A percentile compares a stretch with the other conserved stretches of the same genome.
These are phyloP conservation scores for Drosophila picticornis DNA, from an alignment of 2,888 invertebrate genomes.

Conservation along the genomic window DNA sequence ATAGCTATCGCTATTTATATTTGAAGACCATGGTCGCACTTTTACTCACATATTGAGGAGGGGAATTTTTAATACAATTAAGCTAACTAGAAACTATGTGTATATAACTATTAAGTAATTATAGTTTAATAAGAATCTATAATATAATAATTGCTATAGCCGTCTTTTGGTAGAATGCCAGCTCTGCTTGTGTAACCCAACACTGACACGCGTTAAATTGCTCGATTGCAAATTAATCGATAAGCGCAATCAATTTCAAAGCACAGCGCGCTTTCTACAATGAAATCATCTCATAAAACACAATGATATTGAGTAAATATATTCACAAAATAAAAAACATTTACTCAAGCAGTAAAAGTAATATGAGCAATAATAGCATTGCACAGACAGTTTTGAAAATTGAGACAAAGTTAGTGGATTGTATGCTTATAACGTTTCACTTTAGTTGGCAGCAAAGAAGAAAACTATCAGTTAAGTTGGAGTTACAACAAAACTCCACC, in stretches of 20 bases:
- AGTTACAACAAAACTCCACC: slow-evolving; percentile 29
- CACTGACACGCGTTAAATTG: slow-evolving; percentile 11
- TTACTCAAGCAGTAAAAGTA: background rate
- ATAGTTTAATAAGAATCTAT: background rate
- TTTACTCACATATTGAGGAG: background rate
- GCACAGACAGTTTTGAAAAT: background rate
- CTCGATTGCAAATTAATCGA: slow-evolving; percentile 14
- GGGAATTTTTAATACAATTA: background rate
- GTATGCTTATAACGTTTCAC: slow-evolving; percentile 20
- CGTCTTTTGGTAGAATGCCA: accelerated
- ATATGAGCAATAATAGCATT: slow-evolving; percentile 6
- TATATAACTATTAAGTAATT: background rate
- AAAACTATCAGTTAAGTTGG: slow-evolving; percentile 45
- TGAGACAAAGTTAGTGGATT: slow-evolving; percentile 13
- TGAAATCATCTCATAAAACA: background rate
- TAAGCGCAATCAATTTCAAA: slow-evolving; percentile 1
- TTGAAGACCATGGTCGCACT: background rate
- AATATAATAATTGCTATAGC: background rate
- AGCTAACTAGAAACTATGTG: background rate
- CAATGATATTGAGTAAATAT: background rate
- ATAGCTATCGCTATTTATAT: slow-evolving; percentile 3
- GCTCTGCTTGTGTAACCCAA: background rate
- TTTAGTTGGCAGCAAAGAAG: slow-evolving; percentile 18
- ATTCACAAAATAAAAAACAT: slow-evolving; percentile 3
- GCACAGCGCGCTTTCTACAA: slow-evolving; percentile 1